phyloP scores from a whole-genome alignment of 2,113 vertebrate species.

The Oxyura jamaicensis region DNA sequence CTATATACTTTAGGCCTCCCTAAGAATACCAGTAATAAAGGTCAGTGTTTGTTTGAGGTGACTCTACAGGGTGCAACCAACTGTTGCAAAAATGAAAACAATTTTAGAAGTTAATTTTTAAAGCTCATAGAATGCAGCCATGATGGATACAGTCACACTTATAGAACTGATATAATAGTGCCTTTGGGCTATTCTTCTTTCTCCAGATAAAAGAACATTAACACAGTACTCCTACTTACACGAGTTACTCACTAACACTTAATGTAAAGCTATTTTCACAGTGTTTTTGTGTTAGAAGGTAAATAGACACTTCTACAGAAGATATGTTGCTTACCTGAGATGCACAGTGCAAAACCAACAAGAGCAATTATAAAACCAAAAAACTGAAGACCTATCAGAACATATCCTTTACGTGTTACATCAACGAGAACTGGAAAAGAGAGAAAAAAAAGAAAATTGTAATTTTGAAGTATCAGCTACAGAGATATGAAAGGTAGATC shows the following conservation, averaged over 20 bases:
- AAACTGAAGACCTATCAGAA: constrained; percentile 68
- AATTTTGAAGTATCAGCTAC: not conserved
- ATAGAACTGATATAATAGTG: not conserved
- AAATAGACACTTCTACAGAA: not conserved
- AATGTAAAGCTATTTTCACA: not conserved
- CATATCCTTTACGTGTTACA: constrained; percentile 25
- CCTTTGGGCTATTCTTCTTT: not conserved
- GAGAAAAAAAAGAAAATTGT: not conserved
- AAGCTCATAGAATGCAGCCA: not conserved
- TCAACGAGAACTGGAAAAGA: constrained; percentile 57
- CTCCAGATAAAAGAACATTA: not conserved
- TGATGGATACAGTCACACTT: not conserved
- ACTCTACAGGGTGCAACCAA: not conserved
- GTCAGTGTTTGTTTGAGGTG: not conserved
- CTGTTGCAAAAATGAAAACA: not conserved
- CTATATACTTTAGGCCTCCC: not conserved
- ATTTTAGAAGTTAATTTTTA: not conserved
- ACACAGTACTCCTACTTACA: not conserved
- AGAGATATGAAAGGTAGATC: not conserved
- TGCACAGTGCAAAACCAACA: constrained; percentile 73
- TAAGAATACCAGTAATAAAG: not conserved
- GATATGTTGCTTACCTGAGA: constrained; percentile 67
- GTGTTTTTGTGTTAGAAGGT: not conserved
- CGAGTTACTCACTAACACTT: not conserved
- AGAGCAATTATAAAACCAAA: constrained; percentile 73